phyloP scores from a whole-genome alignment of 2,888 invertebrate genomes.

The Dichetophora obliterata region DNA sequence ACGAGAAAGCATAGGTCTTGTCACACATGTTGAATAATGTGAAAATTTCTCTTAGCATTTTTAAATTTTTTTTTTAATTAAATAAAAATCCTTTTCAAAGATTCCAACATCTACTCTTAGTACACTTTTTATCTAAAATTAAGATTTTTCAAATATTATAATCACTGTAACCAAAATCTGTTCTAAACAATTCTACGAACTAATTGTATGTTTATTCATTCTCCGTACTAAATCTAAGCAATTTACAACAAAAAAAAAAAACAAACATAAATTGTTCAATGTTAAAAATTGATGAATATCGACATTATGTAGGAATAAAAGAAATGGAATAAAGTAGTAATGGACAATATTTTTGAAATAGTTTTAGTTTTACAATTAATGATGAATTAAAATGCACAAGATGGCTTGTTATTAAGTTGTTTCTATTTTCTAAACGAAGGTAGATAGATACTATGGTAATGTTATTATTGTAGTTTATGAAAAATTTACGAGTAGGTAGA shows the following conservation, averaged over 20 bases:
- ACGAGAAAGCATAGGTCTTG: too few relatives aligned
- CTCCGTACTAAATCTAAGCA: constrained; percentile 7
- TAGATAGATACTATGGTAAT: constrained; percentile 19
- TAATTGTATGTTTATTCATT: background rate
- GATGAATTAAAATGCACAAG: constrained; percentile 14
- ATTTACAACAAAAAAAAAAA: background rate
- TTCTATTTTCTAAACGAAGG: constrained; percentile 25
- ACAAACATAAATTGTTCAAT: constrained; percentile 10
- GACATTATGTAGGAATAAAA: background rate
- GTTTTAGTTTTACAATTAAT: constrained; percentile 15
- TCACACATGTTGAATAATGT: too few relatives aligned
- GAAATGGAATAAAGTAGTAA: background rate
- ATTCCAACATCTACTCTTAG: background rate
- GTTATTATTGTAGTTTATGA: constrained; percentile 8
- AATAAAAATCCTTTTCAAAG: background rate
- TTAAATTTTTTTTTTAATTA: too few relatives aligned
- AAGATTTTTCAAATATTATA: background rate
- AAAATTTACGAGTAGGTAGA: constrained; percentile 9
- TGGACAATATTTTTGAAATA: constrained; percentile 30
- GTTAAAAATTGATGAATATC: background rate
- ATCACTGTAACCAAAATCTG: background rate
- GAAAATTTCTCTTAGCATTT: too few relatives aligned
- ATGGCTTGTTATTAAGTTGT: constrained; percentile 17
- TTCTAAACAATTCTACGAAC: constrained; percentile 17
- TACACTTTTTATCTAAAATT: background rate